A percentile compares a stretch with the other conserved stretches of the same genome.
Conservation (phyloP, 2,113 vertebrate species). For the Grammomys surdaster region DNA sequence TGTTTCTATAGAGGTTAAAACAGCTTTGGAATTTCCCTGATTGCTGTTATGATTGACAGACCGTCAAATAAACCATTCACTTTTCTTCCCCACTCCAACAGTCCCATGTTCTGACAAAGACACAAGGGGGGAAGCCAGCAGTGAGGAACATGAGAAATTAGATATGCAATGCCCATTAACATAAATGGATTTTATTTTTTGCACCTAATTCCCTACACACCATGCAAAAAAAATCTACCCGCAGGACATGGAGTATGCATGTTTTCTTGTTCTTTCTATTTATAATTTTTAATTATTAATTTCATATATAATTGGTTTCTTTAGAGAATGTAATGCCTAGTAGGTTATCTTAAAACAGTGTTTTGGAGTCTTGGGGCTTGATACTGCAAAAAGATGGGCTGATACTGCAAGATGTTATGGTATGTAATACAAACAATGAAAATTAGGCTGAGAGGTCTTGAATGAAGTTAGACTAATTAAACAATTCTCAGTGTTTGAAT, state of each 20-base stretch:
- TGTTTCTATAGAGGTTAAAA: slow-evolving; percentile 90
- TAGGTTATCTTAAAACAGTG: slow-evolving; percentile 85
- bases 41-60: slow-evolving; percentile 89
- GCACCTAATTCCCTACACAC: slow-evolving; percentile 88
- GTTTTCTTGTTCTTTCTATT: slow-evolving; percentile 89
- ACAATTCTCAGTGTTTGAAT: slow-evolving; percentile 77
- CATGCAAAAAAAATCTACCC: slow-evolving; percentile 83
- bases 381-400: slow-evolving; percentile 76
- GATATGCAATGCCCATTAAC: slow-evolving; percentile 88
- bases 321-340: slow-evolving; percentile 85
- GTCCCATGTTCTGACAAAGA: slow-evolving; percentile 85
- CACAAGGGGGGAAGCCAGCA: slow-evolving; percentile 83
- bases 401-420: slow-evolving; percentile 63
- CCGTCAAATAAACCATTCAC: slow-evolving; percentile 88
- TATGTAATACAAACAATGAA: slow-evolving; percentile 70
- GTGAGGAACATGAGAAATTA: slow-evolving; percentile 86
- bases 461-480: slow-evolving; percentile 72
- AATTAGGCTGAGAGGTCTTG: slow-evolving; percentile 65
- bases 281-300: slow-evolving; percentile 90
- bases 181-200: slow-evolving; percentile 88
- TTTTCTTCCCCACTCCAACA: slow-evolving; percentile 77
- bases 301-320: slow-evolving; percentile 87
- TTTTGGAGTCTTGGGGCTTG: slow-evolving; percentile 81
- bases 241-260: slow-evolving; percentile 85
- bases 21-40: slow-evolving; percentile 87